Conservation (phyloP, 2,113 vertebrate species). For the Pleuronectes platessa region DNA sequence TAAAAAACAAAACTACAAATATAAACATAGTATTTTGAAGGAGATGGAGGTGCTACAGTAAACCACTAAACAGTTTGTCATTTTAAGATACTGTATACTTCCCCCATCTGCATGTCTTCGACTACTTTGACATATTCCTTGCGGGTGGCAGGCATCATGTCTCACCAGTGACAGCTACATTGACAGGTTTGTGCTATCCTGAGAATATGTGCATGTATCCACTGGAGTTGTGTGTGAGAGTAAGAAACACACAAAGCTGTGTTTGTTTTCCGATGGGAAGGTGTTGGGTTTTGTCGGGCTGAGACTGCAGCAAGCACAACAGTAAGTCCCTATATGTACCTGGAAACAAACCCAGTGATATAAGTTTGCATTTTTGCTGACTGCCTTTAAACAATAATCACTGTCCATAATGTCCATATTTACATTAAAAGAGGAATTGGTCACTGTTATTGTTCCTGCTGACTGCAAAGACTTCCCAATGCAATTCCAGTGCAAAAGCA, state of each 20-base stretch:
- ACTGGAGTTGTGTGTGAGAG: neutral
- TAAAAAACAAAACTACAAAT: neutral
- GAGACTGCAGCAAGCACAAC: neutral
- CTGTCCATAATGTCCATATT: too few relatives aligned
- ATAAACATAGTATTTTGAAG: neutral
- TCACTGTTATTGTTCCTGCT: too few relatives aligned
- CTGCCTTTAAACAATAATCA: too few relatives aligned
- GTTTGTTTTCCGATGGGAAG: neutral
- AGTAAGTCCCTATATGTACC: neutral
- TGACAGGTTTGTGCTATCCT: neutral
- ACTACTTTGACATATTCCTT: constrained; percentile 10
- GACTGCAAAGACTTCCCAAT: too few relatives aligned
- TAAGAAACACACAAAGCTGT: constrained; percentile 2
- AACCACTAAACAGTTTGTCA: neutral
- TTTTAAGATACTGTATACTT: neutral
- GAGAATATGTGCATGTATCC: neutral
- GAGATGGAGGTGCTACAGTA: neutral
- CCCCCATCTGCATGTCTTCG: constrained; percentile 2
- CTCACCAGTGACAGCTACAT: constrained; percentile 22
- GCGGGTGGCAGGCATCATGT: constrained; percentile 9
- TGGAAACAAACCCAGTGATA: neutral
- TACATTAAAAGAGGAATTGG: too few relatives aligned
- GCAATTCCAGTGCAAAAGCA: too few relatives aligned
- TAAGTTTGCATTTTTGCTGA: too few relatives aligned
- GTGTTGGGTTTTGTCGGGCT: neutral